These are phyloP conservation scores for Prionace glauca DNA, from an alignment of 2,797 vertebrate species.

Conservation along the genomic window DNA sequence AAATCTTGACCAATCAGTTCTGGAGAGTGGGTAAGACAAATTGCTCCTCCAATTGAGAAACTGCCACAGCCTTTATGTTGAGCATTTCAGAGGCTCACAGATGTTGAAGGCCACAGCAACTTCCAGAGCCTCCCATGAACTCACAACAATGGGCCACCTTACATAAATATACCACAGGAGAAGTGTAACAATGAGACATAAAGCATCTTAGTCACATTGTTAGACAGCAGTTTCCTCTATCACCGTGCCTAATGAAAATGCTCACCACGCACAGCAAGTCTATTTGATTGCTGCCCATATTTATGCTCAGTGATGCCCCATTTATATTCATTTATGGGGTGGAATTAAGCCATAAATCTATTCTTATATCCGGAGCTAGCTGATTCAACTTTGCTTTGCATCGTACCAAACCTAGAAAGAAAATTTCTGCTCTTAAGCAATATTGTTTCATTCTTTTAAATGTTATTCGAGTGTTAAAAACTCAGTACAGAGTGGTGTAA, in stretches of 20 bases:
- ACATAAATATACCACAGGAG: background rate
- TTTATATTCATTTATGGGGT: background rate
- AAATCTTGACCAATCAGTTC: no score
- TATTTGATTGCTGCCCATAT: background rate
- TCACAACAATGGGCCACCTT: background rate
- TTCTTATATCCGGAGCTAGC: background rate
- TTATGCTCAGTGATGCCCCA: background rate
- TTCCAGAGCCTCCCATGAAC: no score
- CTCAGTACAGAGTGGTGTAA: background rate
- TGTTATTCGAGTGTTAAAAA: constrained; percentile 4
- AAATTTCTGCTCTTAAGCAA: constrained; percentile 1
- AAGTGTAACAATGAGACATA: background rate
- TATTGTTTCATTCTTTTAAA: background rate
- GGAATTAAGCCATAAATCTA: background rate
- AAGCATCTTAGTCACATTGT: background rate
- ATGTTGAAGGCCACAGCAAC: background rate
- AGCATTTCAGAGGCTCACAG: background rate
- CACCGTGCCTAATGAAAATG: background rate
- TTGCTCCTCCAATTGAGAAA: background rate
- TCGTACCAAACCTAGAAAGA: background rate
- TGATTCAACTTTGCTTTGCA: background rate
- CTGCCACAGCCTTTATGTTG: background rate
- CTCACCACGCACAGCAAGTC: background rate
- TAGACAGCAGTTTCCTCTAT: background rate
- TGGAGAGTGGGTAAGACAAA: background rate